phyloP scores from a whole-genome alignment of 2,797 vertebrate species.

The Micrastur ruficollis region DNA sequence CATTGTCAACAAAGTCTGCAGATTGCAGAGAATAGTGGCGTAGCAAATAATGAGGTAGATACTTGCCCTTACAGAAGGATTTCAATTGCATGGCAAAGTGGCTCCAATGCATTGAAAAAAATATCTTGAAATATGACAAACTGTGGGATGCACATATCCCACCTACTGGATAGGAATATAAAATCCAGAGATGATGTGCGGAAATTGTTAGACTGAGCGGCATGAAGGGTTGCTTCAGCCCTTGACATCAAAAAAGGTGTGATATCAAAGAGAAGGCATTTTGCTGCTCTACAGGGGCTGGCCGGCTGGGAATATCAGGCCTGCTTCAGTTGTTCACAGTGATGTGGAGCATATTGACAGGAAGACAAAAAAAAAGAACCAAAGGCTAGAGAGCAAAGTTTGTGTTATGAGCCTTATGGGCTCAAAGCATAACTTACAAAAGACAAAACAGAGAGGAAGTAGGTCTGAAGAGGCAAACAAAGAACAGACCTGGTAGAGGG shows the following conservation, averaged over 20 bases:
- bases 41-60: not conserved
- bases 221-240: not conserved
- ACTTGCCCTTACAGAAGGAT: not conserved
- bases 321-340: not conserved
- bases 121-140: not conserved
- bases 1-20: not conserved
- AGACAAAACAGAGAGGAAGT: not conserved
- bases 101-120: not conserved
- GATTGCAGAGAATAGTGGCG: not conserved
- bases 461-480: not conserved
- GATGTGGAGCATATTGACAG: not conserved
- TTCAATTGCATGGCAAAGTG: not conserved
- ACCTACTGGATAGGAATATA: not conserved
- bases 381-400: not conserved
- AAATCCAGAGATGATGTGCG: not conserved
- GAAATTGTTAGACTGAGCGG: not conserved
- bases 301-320: not conserved
- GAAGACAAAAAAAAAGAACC: not conserved
- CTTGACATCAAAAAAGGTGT: not conserved
- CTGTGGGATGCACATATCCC: not conserved
- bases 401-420: not conserved
- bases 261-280: not conserved
- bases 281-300: not conserved
- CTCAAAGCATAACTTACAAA: not conserved
- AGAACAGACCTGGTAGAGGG: not conserved